Evolutionary conservation across 2,797 vertebrate genomes (phyloP).

Genomic region (Tangara arthus): DNA sequence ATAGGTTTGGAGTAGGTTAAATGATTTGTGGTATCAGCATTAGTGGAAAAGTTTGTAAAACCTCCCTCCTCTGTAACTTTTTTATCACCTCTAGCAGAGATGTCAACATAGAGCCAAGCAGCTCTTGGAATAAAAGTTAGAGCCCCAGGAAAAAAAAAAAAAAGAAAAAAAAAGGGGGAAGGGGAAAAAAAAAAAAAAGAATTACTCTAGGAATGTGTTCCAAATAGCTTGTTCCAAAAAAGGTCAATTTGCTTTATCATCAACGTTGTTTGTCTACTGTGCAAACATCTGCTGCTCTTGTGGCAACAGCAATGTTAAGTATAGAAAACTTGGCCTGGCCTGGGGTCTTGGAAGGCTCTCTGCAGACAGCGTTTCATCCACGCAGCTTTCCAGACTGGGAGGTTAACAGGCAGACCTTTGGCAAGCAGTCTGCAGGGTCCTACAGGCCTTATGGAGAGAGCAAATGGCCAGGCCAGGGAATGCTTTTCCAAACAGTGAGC

Average conservation of each 20-base stretch:
- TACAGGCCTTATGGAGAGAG: background rate
- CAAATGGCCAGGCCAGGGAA: background rate
- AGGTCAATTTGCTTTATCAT: slow-evolving; percentile 48
- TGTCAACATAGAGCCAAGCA: background rate
- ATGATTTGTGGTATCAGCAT: background rate
- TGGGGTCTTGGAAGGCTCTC: slow-evolving; percentile 1
- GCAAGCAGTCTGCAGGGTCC: background rate
- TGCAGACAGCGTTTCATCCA: background rate
- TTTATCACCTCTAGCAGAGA: background rate
- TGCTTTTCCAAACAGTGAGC: background rate
- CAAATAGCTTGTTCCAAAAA: slow-evolving; percentile 28
- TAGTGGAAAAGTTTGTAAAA: background rate
- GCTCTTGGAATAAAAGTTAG: background rate
- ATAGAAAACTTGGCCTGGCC: background rate
- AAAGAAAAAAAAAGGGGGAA: too few species aligned
- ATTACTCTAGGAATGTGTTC: background rate
- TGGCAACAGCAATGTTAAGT: background rate
- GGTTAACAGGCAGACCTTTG: background rate
- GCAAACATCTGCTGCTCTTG: slow-evolving; percentile 53
- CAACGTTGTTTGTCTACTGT: slow-evolving; percentile 22
- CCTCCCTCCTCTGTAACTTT: background rate
- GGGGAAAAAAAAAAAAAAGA: background rate
- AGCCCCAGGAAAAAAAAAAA: background rate
- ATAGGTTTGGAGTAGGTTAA: slow-evolving; percentile 1
- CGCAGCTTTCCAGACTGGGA: background rate